These are phyloP conservation scores for Drosophila subquinaria DNA, from an alignment of 2,888 invertebrate species.

Conservation along the genomic window DNA sequence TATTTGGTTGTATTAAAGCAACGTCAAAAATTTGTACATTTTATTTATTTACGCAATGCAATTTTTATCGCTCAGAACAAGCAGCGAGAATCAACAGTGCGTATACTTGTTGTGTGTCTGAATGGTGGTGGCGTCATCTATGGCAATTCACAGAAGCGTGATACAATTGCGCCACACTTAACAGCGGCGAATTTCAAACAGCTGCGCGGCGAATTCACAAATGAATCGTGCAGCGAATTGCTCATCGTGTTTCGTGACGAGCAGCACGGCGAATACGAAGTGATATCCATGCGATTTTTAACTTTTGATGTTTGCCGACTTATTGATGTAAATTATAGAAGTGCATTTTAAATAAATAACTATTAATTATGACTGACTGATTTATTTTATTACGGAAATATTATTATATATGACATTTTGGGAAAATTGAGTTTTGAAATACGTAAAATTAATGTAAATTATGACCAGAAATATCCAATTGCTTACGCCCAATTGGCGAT, in stretches of 20 bases:
- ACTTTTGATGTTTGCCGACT: neutral
- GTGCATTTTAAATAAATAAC: neutral
- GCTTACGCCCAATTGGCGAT: slow-evolving; percentile 15
- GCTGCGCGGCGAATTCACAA: slow-evolving; percentile 28
- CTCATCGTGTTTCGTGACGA: neutral
- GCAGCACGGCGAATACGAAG: slow-evolving; percentile 17
- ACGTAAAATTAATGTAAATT: slow-evolving; percentile 1
- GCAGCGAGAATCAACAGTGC: slow-evolving; percentile 29
- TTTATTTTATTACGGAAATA: slow-evolving; percentile 3
- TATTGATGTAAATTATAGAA: slow-evolving; percentile 6
- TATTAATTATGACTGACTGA: neutral
- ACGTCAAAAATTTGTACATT: slow-evolving; percentile 21
- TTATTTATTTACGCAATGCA: slow-evolving; percentile 23
- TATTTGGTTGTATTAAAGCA: slow-evolving; percentile 13
- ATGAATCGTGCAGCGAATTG: slow-evolving; percentile 22
- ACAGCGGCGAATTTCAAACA: slow-evolving; percentile 17
- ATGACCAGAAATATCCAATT: neutral
- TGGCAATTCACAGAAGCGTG: neutral
- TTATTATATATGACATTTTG: neutral
- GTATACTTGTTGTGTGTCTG: slow-evolving; percentile 39
- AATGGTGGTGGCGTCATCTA: slow-evolving; percentile 46
- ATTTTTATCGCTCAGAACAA: slow-evolving; percentile 12
- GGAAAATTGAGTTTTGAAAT: neutral
- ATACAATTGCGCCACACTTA: slow-evolving; percentile 21
- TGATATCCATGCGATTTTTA: slow-evolving; percentile 2